These are phyloP conservation scores for Coracias cyanogaster DNA, from an alignment of 2,797 vertebrate genomes.

Conservation along the genomic window DNA sequence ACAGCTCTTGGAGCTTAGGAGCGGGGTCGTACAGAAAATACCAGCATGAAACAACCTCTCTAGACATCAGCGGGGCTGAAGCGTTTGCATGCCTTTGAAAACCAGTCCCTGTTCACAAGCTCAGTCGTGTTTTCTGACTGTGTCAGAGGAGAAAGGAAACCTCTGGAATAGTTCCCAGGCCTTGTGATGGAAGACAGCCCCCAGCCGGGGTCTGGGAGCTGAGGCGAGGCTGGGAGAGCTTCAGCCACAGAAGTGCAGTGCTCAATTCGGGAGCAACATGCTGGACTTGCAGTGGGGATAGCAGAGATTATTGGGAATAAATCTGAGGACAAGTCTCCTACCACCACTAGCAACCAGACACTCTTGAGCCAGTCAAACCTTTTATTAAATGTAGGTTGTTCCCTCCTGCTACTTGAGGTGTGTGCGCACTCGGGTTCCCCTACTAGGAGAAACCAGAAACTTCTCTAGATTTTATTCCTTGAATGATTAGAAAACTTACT, in stretches of 20 bases:
- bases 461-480: background rate
- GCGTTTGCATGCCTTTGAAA: background rate
- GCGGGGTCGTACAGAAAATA: no score
- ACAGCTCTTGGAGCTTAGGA: background rate
- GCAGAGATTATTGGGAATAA: background rate
- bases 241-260: background rate
- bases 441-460: background rate
- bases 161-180: background rate
- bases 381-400: background rate
- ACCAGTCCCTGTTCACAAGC: background rate
- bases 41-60: background rate
- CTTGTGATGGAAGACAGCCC: background rate
- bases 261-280: background rate
- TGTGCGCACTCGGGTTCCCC: fast-evolving
- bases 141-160: background rate
- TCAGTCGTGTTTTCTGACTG: background rate
- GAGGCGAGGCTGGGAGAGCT: no score
- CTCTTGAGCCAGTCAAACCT: background rate
- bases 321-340: background rate
- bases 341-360: background rate
- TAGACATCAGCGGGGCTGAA: background rate
- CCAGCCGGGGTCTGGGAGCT: background rate
- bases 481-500: background rate
- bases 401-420: fast-evolving
- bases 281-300: background rate